Base-by-base conservation (phyloP, 2,888 invertebrate species). In the Scaptomyza cyrtandrae region DNA sequence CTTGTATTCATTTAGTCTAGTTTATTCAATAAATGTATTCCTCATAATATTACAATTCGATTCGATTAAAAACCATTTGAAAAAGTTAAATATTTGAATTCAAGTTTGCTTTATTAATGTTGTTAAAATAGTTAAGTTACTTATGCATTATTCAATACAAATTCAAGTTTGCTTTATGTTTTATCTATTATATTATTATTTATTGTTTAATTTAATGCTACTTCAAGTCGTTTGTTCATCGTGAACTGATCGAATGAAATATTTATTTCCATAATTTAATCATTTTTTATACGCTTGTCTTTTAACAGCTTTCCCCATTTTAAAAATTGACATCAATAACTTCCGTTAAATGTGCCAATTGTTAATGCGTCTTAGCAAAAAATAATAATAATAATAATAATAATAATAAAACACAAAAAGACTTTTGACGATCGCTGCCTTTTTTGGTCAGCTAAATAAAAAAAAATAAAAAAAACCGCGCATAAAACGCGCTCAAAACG, bases 311-410 rank as follows among this genome's bases (percentile, higher is more conserved):
- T 75, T 71, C 78, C 77, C 72, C 66, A 71, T 60, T 76, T 65
- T 55, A 71, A 1, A 62, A 62, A 77, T 68, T 73, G 75, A 60
- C 61, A 68, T 86, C 84, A 75, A 77, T 80, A 80, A 86, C 86
- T 84, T 83, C 88, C 86, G 86, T 86, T 88, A 75, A 86, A 88
- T 82, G 75, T 88, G 83, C 72, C 79, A 86, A 88, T 87, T 81
- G 70, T 53, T 70, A 81, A 78, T 81, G 78, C 82, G 85, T 61
- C 85, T 83, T 81, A 65, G 58, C 57, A 62, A 73, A 55, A 61
- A 70, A 54, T 70, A 48, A 37, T 31, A 44, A 49, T 43, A 29
- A 31, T 11, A 50, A 61, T 1, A 31, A 31, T 4, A 72, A 55
- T 59, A 70, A 54, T 65, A 46, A 37, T 31, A 44, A 49, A 45